Evolutionary conservation across 1,140 invertebrate genomes (phyloP), one percentile per base, ranked within the genome.

Genomic region (Plutomurus gul): DNA sequence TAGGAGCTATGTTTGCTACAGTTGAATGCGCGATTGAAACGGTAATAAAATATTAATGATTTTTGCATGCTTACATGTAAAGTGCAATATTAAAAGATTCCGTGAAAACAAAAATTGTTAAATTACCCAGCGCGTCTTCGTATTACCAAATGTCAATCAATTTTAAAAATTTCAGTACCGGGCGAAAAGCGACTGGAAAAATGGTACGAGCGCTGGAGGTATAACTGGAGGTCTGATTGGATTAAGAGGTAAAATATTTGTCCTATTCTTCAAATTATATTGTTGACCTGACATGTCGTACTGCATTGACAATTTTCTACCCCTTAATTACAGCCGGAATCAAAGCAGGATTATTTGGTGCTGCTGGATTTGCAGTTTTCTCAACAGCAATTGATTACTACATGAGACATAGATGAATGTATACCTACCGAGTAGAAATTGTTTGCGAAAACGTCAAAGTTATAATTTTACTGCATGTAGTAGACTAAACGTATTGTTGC

Each of bases 301-400:
- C n/a, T 43, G 8, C n/a, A 10, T 43, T 43, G 40, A 18, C 7
- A 6, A 71, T 30, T 5, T 11, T 71, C 25, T n/a, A n/a, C n/a
- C n/a, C n/a, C n/a, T 71, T 25, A 20, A 47, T 80, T 93, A 83
- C 86, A 95, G 97, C 96, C 87, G 96, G 96, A 81, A 87, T 98
- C 22, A 96, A 96, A 88, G 95, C 96, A 75, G 95, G 95, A 25
- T 81, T 97, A 49, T 87, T 98, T 82, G 96, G 96, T 60, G 96
- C 96, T 43, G 92, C 93, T 60, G 96, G 96, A 36, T 99, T 99
- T 91, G 96, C 96, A 78, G 93, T 93, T 71, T 99, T 99, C 87
- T 98, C 96, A 43, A 96, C 95, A 40, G 91, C 91, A 0, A 98
- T 99, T 84, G 96, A 99, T 86, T 97, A 97, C 87, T 98, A 96